Evolutionary conservation across 2,888 invertebrate genomes (phyloP).

Genomic region (Calephelis perditalis): DNA sequence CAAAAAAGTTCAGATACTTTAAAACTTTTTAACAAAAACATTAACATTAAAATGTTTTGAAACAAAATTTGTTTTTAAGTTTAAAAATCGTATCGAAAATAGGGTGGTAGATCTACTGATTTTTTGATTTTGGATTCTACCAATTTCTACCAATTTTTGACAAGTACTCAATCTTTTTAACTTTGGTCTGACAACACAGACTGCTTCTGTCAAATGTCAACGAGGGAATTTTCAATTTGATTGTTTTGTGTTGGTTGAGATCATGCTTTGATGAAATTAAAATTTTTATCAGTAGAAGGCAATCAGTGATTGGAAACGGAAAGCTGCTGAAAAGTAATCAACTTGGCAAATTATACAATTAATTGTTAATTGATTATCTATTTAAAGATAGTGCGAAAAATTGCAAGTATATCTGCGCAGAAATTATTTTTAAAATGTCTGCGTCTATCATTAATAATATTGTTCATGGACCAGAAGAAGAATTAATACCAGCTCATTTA

Average conservation of each 20-base stretch:
- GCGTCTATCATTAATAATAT: slow-evolving; percentile 55
- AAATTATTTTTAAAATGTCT: slow-evolving; percentile 32
- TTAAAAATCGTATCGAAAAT: too few relatives aligned
- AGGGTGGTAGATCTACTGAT: too few relatives aligned
- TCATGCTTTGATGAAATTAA: neutral
- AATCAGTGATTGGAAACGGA: neutral
- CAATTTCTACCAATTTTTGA: too few relatives aligned
- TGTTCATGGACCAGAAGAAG: slow-evolving; percentile 62
- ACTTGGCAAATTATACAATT: neutral
- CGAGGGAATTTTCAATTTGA: slow-evolving; percentile 9
- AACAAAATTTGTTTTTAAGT: too few relatives aligned
- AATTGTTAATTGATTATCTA: too few relatives aligned
- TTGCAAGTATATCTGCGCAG: neutral
- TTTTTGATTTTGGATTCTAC: too few relatives aligned
- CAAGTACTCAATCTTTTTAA: too few relatives aligned
- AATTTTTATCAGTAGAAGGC: slow-evolving; percentile 8
- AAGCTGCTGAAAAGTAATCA: neutral
- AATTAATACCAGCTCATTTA: slow-evolving; percentile 62
- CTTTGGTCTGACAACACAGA: too few relatives aligned
- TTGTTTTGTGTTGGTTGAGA: neutral
- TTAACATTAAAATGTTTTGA: too few relatives aligned
- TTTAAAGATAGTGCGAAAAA: neutral
- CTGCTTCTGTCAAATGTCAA: slow-evolving; percentile 1
- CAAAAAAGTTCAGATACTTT: too few relatives aligned
- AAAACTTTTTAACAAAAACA: too few relatives aligned